Conservation (phyloP, 2,113 vertebrate genomes). For the Ellobius talpinus region DNA sequence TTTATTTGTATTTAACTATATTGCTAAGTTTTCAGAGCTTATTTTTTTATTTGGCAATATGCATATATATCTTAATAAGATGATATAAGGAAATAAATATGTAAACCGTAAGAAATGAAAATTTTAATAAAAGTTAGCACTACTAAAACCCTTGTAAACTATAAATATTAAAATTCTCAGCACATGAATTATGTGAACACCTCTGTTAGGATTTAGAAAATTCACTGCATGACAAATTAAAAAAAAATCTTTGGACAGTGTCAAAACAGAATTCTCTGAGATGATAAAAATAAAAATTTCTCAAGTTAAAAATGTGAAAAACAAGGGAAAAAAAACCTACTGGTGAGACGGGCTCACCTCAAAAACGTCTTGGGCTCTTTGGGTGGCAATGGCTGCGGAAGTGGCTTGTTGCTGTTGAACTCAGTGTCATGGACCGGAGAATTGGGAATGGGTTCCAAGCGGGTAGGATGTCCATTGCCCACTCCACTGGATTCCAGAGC, state of each 20-base stretch:
- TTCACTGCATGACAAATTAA: background rate
- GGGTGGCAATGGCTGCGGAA: slow-evolving; percentile 96
- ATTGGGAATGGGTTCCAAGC: slow-evolving; percentile 98
- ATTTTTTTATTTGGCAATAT: slow-evolving; percentile 73
- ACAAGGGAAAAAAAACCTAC: background rate
- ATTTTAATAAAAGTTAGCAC: slow-evolving; percentile 58
- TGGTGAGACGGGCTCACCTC: slow-evolving; percentile 97
- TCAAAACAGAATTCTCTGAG: slow-evolving; percentile 86
- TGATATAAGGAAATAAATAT: slow-evolving; percentile 53
- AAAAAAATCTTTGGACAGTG: slow-evolving; percentile 70
- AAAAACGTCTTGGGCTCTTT: slow-evolving; percentile 98
- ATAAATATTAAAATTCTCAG: slow-evolving; percentile 83
- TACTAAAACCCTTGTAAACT: slow-evolving; percentile 74
- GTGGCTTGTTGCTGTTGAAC: slow-evolving; percentile 99
- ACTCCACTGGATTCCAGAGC: slow-evolving; percentile 93
- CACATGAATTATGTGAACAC: slow-evolving; percentile 75
- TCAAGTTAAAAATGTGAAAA: slow-evolving; percentile 74
- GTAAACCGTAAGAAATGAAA: slow-evolving; percentile 67
- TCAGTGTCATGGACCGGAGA: slow-evolving; percentile 98
- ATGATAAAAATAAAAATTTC: slow-evolving; percentile 79
- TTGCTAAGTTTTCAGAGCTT: slow-evolving; percentile 73
- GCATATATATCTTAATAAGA: slow-evolving; percentile 32
- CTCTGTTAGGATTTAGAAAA: slow-evolving; percentile 66
- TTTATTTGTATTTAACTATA: slow-evolving; percentile 64
- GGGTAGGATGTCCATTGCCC: slow-evolving; percentile 94